phyloP scores from a whole-genome alignment of 2,797 vertebrate species.

The Alcedo quadribrachys region DNA sequence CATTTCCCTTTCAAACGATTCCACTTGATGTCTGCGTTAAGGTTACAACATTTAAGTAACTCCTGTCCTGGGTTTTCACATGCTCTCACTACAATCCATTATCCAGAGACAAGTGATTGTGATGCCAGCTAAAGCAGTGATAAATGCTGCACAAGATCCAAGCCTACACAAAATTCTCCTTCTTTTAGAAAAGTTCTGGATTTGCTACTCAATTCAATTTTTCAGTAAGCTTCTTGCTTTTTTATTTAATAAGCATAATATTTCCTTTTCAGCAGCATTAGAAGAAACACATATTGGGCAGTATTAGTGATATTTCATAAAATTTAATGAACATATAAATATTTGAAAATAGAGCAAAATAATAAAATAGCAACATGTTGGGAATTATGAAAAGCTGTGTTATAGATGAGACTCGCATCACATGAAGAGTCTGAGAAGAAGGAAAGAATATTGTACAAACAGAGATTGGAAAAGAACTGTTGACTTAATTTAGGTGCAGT shows the following conservation, averaged over 20 bases:
- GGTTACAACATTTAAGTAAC: not conserved
- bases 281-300: not conserved
- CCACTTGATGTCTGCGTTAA: slow-evolving; percentile 20
- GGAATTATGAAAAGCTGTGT: not conserved
- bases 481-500: not conserved
- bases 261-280: not conserved
- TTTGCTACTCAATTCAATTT: not conserved
- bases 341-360: not conserved
- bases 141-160: not conserved
- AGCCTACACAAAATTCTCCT: not conserved
- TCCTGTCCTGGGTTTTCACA: not conserved
- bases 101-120: not conserved
- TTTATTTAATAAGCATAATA: not conserved
- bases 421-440: not conserved
- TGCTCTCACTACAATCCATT: not conserved
- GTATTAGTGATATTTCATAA: not conserved
- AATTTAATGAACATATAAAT: not conserved
- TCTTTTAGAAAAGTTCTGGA: not conserved
- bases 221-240: not conserved
- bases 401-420: not conserved
- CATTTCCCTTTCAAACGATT: not conserved
- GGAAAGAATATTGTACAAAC: not conserved
- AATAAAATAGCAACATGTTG: not conserved
- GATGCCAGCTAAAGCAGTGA: not conserved
- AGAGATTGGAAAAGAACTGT: not conserved